Base-by-base conservation (phyloP, 2,888 invertebrate genomes). In the Dolichomitus sp. region DNA sequence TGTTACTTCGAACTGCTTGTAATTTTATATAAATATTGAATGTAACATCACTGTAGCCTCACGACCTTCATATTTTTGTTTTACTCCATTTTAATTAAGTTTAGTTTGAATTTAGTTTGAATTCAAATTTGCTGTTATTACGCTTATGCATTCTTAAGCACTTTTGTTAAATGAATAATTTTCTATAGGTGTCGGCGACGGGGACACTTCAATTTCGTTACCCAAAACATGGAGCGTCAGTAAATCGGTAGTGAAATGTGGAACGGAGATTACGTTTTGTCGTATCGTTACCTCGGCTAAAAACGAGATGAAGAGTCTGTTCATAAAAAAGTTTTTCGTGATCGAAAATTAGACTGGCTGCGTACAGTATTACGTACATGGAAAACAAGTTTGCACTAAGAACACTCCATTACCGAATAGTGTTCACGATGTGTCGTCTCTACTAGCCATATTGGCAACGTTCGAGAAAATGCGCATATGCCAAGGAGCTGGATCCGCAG, bases 391-490 rank as follows among this genome's bases (percentile, higher is more conserved):
- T 12, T n/a, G n/a, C n/a, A n/a, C 45, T 48, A 12, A n/a, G n/a
- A n/a, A 48, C n/a, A n/a, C n/a, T n/a, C n/a, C n/a, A n/a, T 48
- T 48, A 48, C 45, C 45, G 45, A 48, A 48, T 12, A 48, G 45
- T 48, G 12, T 48, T 48, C n/a, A 48, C 45, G 14, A 48, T n/a
- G 45, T 48, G 5, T 48, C 45, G n/a, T n/a, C n/a, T 9, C 45
- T 48, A 48, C 45, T n/a, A 48, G n/a, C 45, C 45, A n/a, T 48
- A n/a, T 48, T n/a, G n/a, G 45, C 45, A 48, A 48, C 14, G 45
- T 9, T 48, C n/a, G 45, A n/a, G n/a, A 48, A n/a, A 48, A 48
- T 48, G 45, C 45, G 45, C 45, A n/a, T 48, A 48, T 48, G 45
- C 45, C 14, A 48, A 48, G 45, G 45, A 12, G n/a, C 12, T n/a